Percentiles rank a stretch among this genome's conserved stretches.
These are phyloP conservation scores for Lepus timidus DNA, from an alignment of 2,113 vertebrate species.

Conservation along the genomic window DNA sequence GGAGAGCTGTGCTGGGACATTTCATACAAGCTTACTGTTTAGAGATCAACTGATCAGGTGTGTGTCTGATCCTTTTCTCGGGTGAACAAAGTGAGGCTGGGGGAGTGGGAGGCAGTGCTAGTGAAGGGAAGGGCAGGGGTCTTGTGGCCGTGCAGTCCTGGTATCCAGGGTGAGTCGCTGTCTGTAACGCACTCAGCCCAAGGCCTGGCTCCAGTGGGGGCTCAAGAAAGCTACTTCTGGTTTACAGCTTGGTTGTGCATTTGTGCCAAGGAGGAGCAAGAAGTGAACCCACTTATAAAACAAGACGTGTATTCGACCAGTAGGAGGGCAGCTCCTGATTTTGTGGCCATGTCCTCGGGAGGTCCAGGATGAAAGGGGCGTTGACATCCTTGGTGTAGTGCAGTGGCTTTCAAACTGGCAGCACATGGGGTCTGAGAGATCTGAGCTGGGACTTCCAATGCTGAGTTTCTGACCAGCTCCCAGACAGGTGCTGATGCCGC, in stretches of 20 bases:
- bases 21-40: not conserved
- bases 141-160: fast-evolving
- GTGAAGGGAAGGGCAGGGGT: too few relatives aligned
- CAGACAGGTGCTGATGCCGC: fast-evolving
- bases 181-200: not conserved
- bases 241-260: not conserved
- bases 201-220: fast-evolving
- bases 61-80: not conserved
- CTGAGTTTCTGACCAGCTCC: too few relatives aligned
- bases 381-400: not conserved
- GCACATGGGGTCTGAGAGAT: too few relatives aligned
- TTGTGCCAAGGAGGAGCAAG: not conserved
- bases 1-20: not conserved
- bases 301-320: not conserved
- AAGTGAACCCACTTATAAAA: not conserved
- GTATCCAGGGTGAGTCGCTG: fast-evolving
- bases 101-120: not conserved
- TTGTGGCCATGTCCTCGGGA: not conserved
- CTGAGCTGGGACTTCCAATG: not conserved
- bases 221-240: fast-evolving
- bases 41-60: too few relatives aligned
- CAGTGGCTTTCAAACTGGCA: not conserved
- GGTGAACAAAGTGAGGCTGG: not conserved
- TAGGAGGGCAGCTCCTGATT: not conserved
- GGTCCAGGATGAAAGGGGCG: not conserved